A percentile compares a stretch with the other conserved stretches of the same genome.
phyloP scores from a whole-genome alignment of 1,140 invertebrate genomes.

The Diploscapter pachys region DNA sequence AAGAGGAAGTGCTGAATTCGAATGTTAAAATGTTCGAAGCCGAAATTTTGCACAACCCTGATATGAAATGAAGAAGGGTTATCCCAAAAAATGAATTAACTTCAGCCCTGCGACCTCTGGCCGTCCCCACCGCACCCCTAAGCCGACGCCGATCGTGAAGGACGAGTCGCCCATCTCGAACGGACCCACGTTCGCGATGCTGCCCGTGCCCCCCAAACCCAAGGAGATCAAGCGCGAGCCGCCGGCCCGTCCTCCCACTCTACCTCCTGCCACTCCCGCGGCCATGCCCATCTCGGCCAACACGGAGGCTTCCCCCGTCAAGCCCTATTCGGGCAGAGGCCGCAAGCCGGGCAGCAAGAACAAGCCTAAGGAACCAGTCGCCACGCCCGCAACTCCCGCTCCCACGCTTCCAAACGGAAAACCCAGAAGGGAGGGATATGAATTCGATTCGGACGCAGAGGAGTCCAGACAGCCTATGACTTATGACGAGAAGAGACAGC shows the following conservation, averaged over 20 bases:
- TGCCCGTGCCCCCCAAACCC: not conserved
- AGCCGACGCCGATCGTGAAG: not conserved
- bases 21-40: too few species aligned
- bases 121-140: too few species aligned
- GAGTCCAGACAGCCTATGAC: constrained; percentile 97
- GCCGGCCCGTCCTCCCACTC: constrained; percentile 18
- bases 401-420: not conserved
- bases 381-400: not conserved
- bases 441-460: constrained; percentile 89
- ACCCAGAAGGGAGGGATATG: constrained; percentile 50
- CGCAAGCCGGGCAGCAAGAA: constrained; percentile 56
- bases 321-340: constrained; percentile 40
- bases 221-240: constrained; percentile 23
- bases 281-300: constrained; percentile 1
- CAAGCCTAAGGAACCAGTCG: constrained; percentile 44
- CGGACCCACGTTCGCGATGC: not conserved
- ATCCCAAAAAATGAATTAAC: too few species aligned
- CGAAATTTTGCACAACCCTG: too few species aligned
- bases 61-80: too few species aligned
- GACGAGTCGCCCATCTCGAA: constrained; percentile 11
- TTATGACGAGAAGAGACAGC: constrained; percentile 95
- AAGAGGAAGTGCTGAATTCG: too few species aligned
- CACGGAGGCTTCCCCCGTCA: too few species aligned
- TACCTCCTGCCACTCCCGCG: constrained; percentile 16
- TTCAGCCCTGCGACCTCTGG: too few species aligned